Conservation (phyloP, 53 echinoderm and acorn worm species). For the Holothuria scabra region DNA sequence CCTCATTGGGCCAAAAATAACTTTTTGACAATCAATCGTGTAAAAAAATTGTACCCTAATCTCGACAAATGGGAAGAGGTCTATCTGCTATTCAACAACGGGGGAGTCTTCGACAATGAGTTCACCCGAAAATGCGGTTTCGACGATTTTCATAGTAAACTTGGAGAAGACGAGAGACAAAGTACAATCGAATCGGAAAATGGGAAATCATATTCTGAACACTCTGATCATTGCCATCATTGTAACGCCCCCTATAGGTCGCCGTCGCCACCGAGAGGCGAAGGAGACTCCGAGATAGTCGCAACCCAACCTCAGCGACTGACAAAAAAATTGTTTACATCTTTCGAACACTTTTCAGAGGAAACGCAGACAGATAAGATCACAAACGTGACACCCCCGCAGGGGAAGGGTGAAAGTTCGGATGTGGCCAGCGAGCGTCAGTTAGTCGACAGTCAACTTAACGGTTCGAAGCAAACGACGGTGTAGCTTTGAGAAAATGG, state of each 20-base stretch:
- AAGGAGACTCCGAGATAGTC: not conserved
- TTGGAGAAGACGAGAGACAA: slow-evolving; percentile 10
- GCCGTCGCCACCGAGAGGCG: not conserved
- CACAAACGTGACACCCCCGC: not conserved
- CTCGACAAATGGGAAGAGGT: slow-evolving; percentile 83
- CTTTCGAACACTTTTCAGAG: slow-evolving; percentile 11
- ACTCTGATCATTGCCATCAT: slow-evolving; percentile 15
- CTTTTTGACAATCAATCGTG: slow-evolving; percentile 84
- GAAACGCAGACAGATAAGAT: slow-evolving; percentile 9
- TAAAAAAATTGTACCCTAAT: slow-evolving; percentile 80
- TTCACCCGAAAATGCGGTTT: slow-evolving; percentile 93
- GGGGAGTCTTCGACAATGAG: slow-evolving; percentile 91
- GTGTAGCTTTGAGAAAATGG: too few species aligned
- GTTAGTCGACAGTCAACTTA: too few species aligned
- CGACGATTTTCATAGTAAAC: slow-evolving; percentile 74
- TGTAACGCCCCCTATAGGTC: slow-evolving; percentile 21
- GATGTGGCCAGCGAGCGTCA: not conserved
- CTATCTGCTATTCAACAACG: slow-evolving; percentile 83
- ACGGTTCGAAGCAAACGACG: too few species aligned
- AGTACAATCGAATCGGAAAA: not conserved
- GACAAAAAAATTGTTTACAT: slow-evolving; percentile 2
- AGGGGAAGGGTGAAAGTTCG: slow-evolving; percentile 22
- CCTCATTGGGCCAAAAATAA: slow-evolving; percentile 97
- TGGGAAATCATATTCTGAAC: not conserved
- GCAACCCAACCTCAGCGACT: slow-evolving; percentile 13